A percentile compares a stretch with the other conserved stretches of the same genome.
Evolutionary conservation across 2,113 vertebrate species (phyloP).

Genomic region (Ctenodactylus gundi): DNA sequence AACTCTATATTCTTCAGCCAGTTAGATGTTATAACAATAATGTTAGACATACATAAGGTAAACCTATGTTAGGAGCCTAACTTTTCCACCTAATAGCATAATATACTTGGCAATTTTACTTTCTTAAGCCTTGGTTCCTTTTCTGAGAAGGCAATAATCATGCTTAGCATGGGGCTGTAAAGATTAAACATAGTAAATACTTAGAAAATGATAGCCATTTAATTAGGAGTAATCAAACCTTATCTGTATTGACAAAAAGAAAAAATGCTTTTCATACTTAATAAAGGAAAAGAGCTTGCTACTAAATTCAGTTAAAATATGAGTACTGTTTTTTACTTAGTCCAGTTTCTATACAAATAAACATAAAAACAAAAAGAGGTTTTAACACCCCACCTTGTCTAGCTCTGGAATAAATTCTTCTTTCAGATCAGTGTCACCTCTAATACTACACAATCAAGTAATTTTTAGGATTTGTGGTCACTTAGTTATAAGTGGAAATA

Average conservation of each 20-base stretch:
- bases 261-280: not conserved
- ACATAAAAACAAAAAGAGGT: not conserved
- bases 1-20: not conserved
- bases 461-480: not conserved
- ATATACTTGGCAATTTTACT: not conserved
- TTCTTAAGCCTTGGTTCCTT: not conserved
- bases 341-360: not conserved
- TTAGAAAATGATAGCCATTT: constrained; percentile 11
- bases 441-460: not conserved
- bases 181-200: not conserved
- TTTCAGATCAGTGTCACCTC: not conserved
- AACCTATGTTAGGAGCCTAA: not conserved
- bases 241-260: not conserved
- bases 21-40: not conserved
- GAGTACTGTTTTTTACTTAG: not conserved
- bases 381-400: not conserved
- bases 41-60: not conserved
- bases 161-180: not conserved
- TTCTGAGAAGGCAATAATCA: not conserved
- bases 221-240: constrained; percentile 2
- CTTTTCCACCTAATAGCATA: not conserved
- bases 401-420: not conserved
- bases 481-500: not conserved
- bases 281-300: not conserved
- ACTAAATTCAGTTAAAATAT: not conserved